phyloP scores from a whole-genome alignment of 1,140 invertebrate genomes.

The Bactericera cockerelli region DNA sequence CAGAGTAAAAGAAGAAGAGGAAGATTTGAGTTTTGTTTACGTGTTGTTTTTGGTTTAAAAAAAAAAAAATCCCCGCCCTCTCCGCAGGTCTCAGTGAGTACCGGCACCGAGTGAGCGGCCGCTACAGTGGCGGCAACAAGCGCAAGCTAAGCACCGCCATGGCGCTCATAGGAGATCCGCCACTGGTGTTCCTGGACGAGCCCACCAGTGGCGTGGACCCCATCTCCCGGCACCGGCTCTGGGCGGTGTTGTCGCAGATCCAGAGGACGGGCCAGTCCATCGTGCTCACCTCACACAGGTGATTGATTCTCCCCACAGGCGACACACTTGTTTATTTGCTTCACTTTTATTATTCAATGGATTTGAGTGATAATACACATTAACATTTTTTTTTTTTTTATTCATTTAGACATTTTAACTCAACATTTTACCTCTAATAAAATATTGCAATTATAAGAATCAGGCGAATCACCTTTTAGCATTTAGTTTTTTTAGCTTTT shows the following conservation, averaged over 20 bases:
- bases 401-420: no score
- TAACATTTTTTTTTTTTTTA: neutral
- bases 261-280: constrained; percentile 30
- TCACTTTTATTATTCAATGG: no score
- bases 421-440: no score
- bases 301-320: no score
- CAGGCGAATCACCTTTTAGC: no score
- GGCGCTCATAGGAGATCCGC: constrained; percentile 78
- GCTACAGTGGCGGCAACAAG: constrained; percentile 77
- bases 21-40: no score
- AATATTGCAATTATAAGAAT: no score
- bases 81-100: constrained; percentile 20
- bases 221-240: constrained; percentile 53
- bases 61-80: no score
- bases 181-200: constrained; percentile 75
- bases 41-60: no score
- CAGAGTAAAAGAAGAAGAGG: no score
- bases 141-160: constrained; percentile 87
- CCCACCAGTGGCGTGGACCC: constrained; percentile 68
- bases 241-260: constrained; percentile 49
- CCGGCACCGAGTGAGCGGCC: constrained; percentile 17
- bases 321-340: no score
- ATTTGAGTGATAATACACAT: neutral
- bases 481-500: no score
- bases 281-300: constrained; percentile 22